Percentiles rank a stretch among this genome's conserved stretches.
phyloP scores from a whole-genome alignment of 1,140 invertebrate species.

The Zaprionus gabonicus region DNA sequence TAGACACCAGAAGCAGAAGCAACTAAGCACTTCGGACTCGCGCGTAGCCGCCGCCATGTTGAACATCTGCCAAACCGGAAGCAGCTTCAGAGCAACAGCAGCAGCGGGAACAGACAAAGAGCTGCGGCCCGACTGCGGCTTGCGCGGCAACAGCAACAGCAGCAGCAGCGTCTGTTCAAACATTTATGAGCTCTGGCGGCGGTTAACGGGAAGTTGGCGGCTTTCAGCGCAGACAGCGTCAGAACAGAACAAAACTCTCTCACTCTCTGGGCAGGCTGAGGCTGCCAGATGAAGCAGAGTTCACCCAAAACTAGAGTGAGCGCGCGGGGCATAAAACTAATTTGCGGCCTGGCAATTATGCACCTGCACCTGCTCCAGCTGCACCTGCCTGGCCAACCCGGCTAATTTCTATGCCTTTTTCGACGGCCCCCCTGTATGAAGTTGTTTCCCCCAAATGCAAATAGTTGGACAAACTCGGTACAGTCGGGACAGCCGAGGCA shows the following conservation, averaged over 20 bases:
- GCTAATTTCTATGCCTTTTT: conserved; percentile 6
- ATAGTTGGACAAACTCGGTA: conserved; percentile 39
- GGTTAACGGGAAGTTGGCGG: conserved; percentile 13
- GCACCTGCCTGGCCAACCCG: not conserved
- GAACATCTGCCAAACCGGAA: conserved; percentile 48
- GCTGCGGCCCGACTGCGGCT: conserved; percentile 13
- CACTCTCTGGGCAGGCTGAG: not conserved
- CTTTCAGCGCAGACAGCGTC: conserved; percentile 2
- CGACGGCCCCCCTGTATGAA: not conserved
- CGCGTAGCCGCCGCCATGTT: conserved; percentile 32
- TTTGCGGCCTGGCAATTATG: conserved; percentile 56
- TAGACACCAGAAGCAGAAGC: conserved; percentile 32
- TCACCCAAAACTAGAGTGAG: not conserved
- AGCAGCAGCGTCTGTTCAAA: conserved; percentile 43
- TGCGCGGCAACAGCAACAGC: not conserved
- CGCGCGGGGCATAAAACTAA: conserved; percentile 52
- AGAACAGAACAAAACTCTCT: not conserved
- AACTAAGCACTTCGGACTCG: conserved; percentile 21
- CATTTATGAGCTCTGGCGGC: conserved; percentile 46
- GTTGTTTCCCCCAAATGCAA: conserved; percentile 29
- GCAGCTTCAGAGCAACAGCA: conserved; percentile 15
- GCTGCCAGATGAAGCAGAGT: conserved; percentile 17
- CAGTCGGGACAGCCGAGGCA: not conserved
- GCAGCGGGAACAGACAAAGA: conserved; percentile 14
- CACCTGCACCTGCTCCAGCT: conserved; percentile 31